phyloP scores from a whole-genome alignment of 2,113 vertebrate genomes.

The Haemorhous mexicanus region DNA sequence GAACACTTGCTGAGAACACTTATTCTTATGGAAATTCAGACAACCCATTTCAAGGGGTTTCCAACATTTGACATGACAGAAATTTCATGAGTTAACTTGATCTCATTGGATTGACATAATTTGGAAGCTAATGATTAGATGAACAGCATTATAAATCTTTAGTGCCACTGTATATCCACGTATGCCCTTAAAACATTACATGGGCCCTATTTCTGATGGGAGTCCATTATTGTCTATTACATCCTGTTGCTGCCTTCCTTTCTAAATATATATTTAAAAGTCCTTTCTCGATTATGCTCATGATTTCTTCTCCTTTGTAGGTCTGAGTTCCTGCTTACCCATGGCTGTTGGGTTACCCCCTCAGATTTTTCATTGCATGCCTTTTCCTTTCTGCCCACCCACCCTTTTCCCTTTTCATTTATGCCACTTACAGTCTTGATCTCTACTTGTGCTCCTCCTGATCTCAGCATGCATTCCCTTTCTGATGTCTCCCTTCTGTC shows the following conservation, averaged over 20 bases:
- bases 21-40: background rate
- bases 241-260: background rate
- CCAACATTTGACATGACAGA: background rate
- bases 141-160: background rate
- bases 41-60: background rate
- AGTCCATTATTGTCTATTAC: background rate
- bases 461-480: constrained; percentile 1
- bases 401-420: background rate
- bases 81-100: background rate
- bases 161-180: background rate
- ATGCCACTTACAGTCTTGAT: background rate
- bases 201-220: background rate
- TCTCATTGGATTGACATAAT: background rate
- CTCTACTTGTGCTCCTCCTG: constrained; percentile 8
- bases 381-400: background rate
- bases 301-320: background rate
- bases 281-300: background rate
- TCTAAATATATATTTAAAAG: background rate
- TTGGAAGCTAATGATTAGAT: background rate
- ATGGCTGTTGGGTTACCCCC: background rate
- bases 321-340: background rate
- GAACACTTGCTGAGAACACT: background rate
- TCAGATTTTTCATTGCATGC: background rate
- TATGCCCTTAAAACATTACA: background rate
- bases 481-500: constrained; percentile 37